Conservation (phyloP, 2,888 invertebrate genomes). For the Zelleria hepariella region DNA sequence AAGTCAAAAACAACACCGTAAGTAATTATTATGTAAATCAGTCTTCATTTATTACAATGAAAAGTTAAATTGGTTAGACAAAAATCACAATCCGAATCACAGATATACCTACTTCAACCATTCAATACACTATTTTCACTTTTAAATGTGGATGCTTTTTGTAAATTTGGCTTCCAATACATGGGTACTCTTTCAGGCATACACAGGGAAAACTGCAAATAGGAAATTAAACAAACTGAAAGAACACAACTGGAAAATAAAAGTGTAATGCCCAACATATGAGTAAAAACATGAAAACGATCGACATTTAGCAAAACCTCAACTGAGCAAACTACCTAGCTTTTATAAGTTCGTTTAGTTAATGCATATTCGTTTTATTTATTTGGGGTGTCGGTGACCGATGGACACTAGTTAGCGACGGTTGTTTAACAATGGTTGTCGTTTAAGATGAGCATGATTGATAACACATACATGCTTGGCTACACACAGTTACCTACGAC, state of each 20-base stretch:
- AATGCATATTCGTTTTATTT: neutral
- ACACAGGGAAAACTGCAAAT: constrained; percentile 71
- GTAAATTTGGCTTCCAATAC: constrained; percentile 71
- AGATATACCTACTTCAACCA: constrained; percentile 53
- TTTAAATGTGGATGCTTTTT: constrained; percentile 70
- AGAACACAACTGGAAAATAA: constrained; percentile 21
- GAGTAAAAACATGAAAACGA: neutral
- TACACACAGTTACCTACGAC: constrained; percentile 49
- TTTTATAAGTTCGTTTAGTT: neutral
- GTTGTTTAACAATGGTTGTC: neutral
- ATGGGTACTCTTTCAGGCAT: constrained; percentile 71
- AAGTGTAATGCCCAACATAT: constrained; percentile 3
- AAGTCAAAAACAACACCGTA: constrained; percentile 23
- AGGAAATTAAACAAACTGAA: constrained; percentile 41
- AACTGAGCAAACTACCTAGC: neutral
- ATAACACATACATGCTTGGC: constrained; percentile 35
- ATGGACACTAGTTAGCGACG: neutral
- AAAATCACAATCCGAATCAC: constrained; percentile 30
- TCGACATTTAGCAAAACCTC: neutral
- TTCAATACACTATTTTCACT: constrained; percentile 72
- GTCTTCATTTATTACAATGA: neutral
- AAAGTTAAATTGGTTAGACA: neutral
- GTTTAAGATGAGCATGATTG: neutral
- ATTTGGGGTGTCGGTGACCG: neutral
- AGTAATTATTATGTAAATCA: constrained; percentile 1